Evolutionary conservation across 2,113 vertebrate genomes (phyloP).

Genomic region (Eptesicus fuscus): DNA sequence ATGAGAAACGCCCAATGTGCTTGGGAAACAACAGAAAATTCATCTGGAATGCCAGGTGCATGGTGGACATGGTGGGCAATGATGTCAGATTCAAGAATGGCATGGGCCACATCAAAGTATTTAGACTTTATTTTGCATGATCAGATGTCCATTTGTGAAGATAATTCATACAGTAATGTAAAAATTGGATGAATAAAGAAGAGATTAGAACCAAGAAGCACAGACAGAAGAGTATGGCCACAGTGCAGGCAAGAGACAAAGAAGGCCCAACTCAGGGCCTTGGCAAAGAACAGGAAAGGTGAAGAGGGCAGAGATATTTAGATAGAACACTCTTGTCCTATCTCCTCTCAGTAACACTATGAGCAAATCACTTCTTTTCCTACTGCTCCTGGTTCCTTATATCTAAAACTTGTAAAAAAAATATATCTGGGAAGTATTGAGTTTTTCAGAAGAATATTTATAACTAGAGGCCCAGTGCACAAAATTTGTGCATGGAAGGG

Average conservation of each 20-base stretch:
- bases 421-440: background rate
- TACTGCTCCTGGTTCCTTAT: background rate
- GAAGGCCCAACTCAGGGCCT: background rate
- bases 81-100: too few relatives aligned
- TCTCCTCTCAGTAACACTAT: background rate
- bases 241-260: background rate
- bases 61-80: background rate
- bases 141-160: background rate
- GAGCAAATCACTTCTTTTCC: background rate
- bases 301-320: background rate
- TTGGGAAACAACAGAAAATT: constrained; percentile 1
- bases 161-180: background rate
- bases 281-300: background rate
- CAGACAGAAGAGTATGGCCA: background rate
- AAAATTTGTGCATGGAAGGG: too few relatives aligned
- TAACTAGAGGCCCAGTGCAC: too few relatives aligned
- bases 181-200: background rate
- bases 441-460: constrained; percentile 6
- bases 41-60: background rate
- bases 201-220: background rate
- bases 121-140: background rate
- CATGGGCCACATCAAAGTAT: background rate
- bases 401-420: background rate
- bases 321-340: background rate
- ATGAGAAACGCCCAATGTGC: background rate